A percentile compares a stretch with the other conserved stretches of the same genome.
phyloP scores from a whole-genome alignment of 2,888 invertebrate species.

The Endomychus coccineus region DNA sequence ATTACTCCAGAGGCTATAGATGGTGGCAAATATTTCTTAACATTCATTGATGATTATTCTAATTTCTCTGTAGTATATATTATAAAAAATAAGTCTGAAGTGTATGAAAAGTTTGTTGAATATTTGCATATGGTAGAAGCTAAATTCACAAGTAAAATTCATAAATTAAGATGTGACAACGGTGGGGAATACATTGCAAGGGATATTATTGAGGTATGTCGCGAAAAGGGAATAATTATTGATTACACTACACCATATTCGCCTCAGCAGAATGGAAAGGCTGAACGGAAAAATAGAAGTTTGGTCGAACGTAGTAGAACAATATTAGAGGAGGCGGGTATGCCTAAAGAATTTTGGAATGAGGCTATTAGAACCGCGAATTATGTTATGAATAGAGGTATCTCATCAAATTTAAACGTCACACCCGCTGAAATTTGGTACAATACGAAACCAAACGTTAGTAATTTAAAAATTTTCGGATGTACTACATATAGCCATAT shows the following conservation, averaged over 20 bases:
- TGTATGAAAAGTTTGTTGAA: not conserved
- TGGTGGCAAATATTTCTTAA: too few relatives aligned
- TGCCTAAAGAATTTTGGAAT: conserved; percentile 13
- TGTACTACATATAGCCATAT: conserved; percentile 13
- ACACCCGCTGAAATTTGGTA: conserved; percentile 15
- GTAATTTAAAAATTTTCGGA: conserved; percentile 13
- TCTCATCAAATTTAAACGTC: conserved; percentile 4
- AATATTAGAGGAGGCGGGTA: conserved; percentile 11
- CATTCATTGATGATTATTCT: too few relatives aligned
- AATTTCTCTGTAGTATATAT: too few relatives aligned
- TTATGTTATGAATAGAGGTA: conserved; percentile 14
- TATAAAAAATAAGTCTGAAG: conserved; percentile 4
- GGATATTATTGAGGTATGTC: conserved; percentile 9
- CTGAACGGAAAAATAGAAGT: conserved; percentile 13
- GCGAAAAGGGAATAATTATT: conserved; percentile 12
- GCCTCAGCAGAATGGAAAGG: conserved; percentile 16
- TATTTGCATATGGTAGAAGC: conserved; percentile 1
- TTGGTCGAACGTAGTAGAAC: conserved; percentile 11
- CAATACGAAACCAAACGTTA: conserved; percentile 12
- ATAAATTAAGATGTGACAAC: conserved; percentile 11
- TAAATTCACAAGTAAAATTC: not conserved
- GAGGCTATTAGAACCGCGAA: conserved; percentile 11
- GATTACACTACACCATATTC: conserved; percentile 14
- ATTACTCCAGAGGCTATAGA: conserved; percentile 1
- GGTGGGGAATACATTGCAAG: conserved; percentile 11